A percentile compares a stretch with the other conserved stretches of the same genome.
These are phyloP conservation scores for Otocyon megalotis DNA, from an alignment of 2,113 vertebrate species.

Conservation along the genomic window DNA sequence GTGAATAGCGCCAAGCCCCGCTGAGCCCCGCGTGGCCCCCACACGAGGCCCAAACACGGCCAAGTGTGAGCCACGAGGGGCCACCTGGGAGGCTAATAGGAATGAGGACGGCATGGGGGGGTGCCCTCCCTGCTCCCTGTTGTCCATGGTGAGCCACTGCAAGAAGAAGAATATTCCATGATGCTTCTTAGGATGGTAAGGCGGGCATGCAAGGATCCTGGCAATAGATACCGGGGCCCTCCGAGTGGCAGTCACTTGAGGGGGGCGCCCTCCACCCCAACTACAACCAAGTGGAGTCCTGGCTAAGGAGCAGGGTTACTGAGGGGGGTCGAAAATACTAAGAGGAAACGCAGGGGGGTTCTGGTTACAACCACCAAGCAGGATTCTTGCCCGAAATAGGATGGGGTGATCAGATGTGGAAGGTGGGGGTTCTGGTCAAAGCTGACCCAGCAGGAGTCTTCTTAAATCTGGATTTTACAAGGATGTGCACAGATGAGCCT, in stretches of 20 bases:
- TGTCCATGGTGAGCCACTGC: rapidly evolving
- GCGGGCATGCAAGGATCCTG: background rate
- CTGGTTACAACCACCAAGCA: background rate
- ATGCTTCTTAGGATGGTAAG: background rate
- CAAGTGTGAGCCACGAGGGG: rapidly evolving
- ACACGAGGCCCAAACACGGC: rapidly evolving
- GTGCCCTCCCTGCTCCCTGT: rapidly evolving
- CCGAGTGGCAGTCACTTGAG: background rate
- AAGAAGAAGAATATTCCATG: background rate
- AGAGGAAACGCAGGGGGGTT: background rate
- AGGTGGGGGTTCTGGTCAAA: background rate
- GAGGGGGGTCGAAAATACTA: background rate
- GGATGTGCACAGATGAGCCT: background rate
- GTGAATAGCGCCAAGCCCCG: background rate
- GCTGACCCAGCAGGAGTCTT: background rate
- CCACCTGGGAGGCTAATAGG: background rate
- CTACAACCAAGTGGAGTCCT: background rate
- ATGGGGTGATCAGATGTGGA: background rate
- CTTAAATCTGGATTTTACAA: background rate
- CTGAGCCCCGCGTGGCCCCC: background rate
- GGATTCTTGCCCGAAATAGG: background rate
- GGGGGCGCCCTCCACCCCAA: background rate
- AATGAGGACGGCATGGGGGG: rapidly evolving
- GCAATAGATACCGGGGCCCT: background rate
- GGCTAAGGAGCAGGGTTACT: background rate